These are phyloP conservation scores for Eleutherodactylus coqui DNA, from an alignment of 2,797 vertebrate species.

Conservation along the genomic window DNA sequence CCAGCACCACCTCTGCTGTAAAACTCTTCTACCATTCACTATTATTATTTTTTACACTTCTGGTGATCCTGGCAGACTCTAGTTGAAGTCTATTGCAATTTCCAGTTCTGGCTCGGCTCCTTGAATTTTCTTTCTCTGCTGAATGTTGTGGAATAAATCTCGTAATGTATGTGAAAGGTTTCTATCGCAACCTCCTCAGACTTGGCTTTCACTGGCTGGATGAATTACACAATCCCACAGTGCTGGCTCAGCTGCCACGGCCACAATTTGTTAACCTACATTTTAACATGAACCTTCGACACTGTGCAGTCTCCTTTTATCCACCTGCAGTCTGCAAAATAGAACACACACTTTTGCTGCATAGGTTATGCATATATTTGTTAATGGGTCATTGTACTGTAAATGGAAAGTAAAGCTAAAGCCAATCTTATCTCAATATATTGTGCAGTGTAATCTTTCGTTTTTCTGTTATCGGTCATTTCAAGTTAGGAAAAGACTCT, in stretches of 20 bases:
- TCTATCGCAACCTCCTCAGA: conserved; percentile 31
- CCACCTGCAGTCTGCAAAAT: conserved; percentile 16
- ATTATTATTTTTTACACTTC: conserved; percentile 15
- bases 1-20: conserved; percentile 33
- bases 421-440: neutral
- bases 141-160: conserved; percentile 43
- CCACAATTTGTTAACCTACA: conserved; percentile 36
- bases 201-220: neutral
- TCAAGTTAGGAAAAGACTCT: no score
- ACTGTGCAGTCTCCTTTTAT: neutral
- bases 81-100: neutral
- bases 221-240: conserved; percentile 26
- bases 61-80: conserved; percentile 10
- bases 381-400: neutral
- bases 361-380: neutral
- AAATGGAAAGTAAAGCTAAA: neutral
- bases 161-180: conserved; percentile 43
- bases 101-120: conserved; percentile 17
- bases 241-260: conserved; percentile 32
- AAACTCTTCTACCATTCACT: conserved; percentile 3
- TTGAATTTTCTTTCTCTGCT: conserved; percentile 33
- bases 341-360: neutral
- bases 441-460: neutral
- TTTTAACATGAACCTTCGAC: conserved; percentile 44
- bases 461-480: neutral